Percentiles rank a stretch among this genome's conserved stretches.
Conservation (phyloP, 2,797 vertebrate species). For the Australoheros facetus region DNA sequence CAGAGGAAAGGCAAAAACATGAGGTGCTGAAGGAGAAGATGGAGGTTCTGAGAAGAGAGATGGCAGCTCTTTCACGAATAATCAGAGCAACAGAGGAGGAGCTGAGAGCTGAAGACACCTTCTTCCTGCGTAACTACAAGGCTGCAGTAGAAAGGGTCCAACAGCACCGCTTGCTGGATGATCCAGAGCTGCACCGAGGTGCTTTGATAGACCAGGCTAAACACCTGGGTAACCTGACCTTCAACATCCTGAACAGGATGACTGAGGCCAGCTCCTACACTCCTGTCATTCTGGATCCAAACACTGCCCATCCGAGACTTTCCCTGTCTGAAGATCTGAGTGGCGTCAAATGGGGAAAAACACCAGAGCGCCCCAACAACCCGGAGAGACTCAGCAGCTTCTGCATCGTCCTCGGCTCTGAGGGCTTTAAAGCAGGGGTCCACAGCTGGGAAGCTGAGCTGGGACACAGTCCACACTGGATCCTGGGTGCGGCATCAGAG, state of each 20-base stretch:
- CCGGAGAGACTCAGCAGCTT: neutral
- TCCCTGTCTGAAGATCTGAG: neutral
- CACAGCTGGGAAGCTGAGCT: slow-evolving; percentile 2
- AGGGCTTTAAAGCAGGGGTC: neutral
- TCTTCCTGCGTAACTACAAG: neutral
- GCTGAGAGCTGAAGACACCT: neutral
- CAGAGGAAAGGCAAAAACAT: neutral
- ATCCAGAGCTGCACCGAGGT: neutral
- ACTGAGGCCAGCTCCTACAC: neutral
- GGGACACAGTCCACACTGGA: neutral
- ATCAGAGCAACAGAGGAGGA: neutral
- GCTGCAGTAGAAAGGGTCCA: neutral
- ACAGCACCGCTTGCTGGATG: neutral
- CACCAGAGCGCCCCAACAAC: neutral
- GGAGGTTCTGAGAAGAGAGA: neutral
- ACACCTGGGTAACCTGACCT: slow-evolving; percentile 2
- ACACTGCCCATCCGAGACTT: neutral
- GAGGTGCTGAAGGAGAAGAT: neutral
- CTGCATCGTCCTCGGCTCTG: neutral
- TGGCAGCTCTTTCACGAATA: neutral
- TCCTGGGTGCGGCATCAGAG: neutral
- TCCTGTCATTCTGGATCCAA: slow-evolving; percentile 2
- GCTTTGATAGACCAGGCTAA: neutral
- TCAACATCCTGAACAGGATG: neutral
- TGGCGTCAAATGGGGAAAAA: neutral